Base-by-base conservation (phyloP, 2,888 invertebrate genomes). In the Xestoiulus laeticollis region DNA sequence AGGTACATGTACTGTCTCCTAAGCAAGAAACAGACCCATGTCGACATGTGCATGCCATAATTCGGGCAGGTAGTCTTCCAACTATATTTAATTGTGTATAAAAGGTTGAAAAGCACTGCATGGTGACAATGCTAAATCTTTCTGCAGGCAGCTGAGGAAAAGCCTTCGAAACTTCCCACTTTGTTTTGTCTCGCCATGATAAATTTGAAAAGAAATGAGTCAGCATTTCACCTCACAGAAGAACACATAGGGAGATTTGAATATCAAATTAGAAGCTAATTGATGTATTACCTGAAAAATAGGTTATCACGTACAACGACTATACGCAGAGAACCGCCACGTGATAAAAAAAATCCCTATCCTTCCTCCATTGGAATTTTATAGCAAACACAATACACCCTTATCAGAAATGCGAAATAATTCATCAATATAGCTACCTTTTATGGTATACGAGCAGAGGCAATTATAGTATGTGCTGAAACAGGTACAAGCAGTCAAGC, bases 211-310 rank as follows among this genome's bases (percentile, higher is more conserved):
- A n/a, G 10, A 53, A 68, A 68, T 68, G 26, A 68, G 10, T 68
- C 68, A 68, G 68, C 68, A 26, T 68, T 68, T 68, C 26, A 68
- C 12, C 68, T 26, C 68, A 22, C 68, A 68, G 26, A 68, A 68
- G 68, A 68, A 68, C 68, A 8, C 10, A 0, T 26, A 12, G 22
- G 26, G 68, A 68, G 12, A 68, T 68, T 26, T 68, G 68, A 68
- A 68, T 68, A 68, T 68, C 68, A 68, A 68, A 68, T 68, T 68
- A 68, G 68, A 68, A 68, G 68, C 68, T 68, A 68, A 68, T 68
- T 68, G 68, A 68, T 68, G 68, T 26, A 68, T 26, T 68, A 68
- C 22, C 68, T 26, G 26, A 12, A 68, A n/a, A 68, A 68, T 68
- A 68, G 68, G 68, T 68, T 68, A 68, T 68, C 68, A 68, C 26